Percentiles rank a stretch among this genome's conserved stretches.
Conservation (phyloP, 2,113 vertebrate species). For the Psilopsiagon aurifrons region DNA sequence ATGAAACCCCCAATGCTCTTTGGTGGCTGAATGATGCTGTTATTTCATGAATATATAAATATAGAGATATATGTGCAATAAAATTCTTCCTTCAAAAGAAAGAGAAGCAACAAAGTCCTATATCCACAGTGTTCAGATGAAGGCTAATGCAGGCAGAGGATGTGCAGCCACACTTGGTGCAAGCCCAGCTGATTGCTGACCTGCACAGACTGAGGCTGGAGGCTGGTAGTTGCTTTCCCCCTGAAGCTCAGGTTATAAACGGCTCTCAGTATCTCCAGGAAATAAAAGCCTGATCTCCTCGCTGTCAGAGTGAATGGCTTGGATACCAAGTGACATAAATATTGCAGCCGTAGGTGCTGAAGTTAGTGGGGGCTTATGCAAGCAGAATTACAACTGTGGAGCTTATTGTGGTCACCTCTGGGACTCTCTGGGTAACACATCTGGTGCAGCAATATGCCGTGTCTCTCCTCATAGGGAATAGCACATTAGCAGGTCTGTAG, state of each 20-base stretch:
- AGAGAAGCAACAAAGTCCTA: background rate
- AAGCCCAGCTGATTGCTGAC: background rate
- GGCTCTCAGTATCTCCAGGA: background rate
- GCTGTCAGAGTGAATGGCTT: background rate
- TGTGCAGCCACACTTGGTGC: background rate
- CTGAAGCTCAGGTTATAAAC: background rate
- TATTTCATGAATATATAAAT: background rate
- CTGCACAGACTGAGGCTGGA: fast-evolving
- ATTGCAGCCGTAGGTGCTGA: background rate
- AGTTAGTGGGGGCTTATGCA: background rate
- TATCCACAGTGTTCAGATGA: background rate
- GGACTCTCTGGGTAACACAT: background rate
- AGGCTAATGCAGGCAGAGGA: background rate
- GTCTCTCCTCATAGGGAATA: fast-evolving
- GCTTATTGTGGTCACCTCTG: background rate
- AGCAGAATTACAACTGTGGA: background rate
- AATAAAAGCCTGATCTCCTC: background rate
- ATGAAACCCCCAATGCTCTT: background rate
- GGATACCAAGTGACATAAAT: background rate
- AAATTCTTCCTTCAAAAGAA: background rate
- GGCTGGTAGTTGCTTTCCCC: background rate
- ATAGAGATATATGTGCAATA: background rate
- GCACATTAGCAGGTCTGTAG: background rate
- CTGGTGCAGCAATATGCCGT: background rate
- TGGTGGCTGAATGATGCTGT: background rate